Base-by-base conservation (phyloP, 53 echinoderm and acorn worm species). In the Henricia sp. region DNA sequence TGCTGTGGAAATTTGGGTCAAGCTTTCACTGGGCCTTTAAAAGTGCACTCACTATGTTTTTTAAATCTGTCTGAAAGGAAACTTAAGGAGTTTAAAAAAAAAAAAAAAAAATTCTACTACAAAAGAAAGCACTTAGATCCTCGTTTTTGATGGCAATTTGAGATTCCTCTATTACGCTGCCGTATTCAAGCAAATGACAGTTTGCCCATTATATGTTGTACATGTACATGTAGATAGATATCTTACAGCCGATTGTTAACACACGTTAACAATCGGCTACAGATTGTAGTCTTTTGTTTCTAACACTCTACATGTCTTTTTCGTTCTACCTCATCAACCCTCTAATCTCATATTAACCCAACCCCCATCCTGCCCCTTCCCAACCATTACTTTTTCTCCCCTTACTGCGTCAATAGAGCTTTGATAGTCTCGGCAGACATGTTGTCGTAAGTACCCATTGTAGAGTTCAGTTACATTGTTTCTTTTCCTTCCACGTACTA, bases 391-490 rank as follows among this genome's bases (percentile, higher is more conserved):
- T 60, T 21, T 52, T 32, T 36, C 36, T 19, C 51, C 70, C 48
- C 13, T 64, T 12, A 63, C 74, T 39, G 71, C 55, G 58, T 87
- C 68, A 55, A 66, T 84, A 94, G 95, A 94, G 95, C 83, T 62
- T 83, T 71, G 85, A 85, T 89, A 94, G 95, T 85, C 91, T 94
- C 68, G 67, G 86, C 37, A 83, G 82, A 84, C 91, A 89, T 60
- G 57, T 89, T 33, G 89, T 94, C 84, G 95, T 94, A 94, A 94
- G 95, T 94, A 94, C 87, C 76, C 57, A 80, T 80, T n/a, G 32
- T 46, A 80, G 63, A 80, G n/a, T 39, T 80, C 63, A 63, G 30
- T 64, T 50, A 17, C 64, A 27, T 80, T 64, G 56, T 77, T 36
- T 60, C 29, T 44, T 64, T 62, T 44, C n/a, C n/a, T 80, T 54